Percentiles rank a stretch among this genome's conserved stretches.
phyloP scores from a whole-genome alignment of 2,888 invertebrate genomes.

The Zygothrica quintamaculata region DNA sequence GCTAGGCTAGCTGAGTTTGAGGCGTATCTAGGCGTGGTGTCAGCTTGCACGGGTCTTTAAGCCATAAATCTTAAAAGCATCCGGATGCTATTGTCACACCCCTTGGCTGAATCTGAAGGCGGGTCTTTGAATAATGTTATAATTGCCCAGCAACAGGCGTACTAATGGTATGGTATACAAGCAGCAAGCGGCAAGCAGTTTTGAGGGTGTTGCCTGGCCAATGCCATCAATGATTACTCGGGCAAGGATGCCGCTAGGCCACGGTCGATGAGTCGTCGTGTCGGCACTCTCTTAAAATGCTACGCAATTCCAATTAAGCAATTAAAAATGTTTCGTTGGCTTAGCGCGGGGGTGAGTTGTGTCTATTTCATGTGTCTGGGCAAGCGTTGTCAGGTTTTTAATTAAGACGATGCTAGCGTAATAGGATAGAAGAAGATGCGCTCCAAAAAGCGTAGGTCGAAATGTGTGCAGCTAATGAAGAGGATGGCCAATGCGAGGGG shows the following conservation, averaged over 20 bases:
- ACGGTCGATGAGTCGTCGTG: background rate
- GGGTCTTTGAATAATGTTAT: no score
- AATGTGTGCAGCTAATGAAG: conserved; percentile 82
- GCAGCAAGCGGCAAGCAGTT: conserved; percentile 16
- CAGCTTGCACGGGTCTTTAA: conserved; percentile 42
- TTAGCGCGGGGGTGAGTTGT: background rate
- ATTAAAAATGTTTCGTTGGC: conserved; percentile 72
- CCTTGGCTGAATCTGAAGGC: conserved; percentile 40
- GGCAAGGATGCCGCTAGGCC: conserved; percentile 17
- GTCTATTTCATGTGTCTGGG: conserved; percentile 34
- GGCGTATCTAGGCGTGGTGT: conserved; percentile 86
- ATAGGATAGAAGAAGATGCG: conserved; percentile 83
- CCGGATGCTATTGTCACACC: conserved; percentile 43
- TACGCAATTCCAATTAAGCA: conserved; percentile 82
- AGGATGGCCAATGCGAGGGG: conserved; percentile 52
- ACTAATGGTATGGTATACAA: no score
- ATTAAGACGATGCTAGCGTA: conserved; percentile 83
- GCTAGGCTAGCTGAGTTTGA: conserved; percentile 84
- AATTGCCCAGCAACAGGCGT: conserved; percentile 52
- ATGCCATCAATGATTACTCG: conserved; percentile 16
- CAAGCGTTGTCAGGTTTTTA: conserved; percentile 81
- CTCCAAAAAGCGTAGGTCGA: conserved; percentile 83
- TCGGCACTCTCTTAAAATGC: conserved; percentile 33
- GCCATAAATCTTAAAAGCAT: conserved; percentile 67
- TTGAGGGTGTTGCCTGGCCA: conserved; percentile 31